Evolutionary conservation across 1,140 invertebrate genomes (phyloP).

Genomic region (Rhynchophorus ferrugineus): DNA sequence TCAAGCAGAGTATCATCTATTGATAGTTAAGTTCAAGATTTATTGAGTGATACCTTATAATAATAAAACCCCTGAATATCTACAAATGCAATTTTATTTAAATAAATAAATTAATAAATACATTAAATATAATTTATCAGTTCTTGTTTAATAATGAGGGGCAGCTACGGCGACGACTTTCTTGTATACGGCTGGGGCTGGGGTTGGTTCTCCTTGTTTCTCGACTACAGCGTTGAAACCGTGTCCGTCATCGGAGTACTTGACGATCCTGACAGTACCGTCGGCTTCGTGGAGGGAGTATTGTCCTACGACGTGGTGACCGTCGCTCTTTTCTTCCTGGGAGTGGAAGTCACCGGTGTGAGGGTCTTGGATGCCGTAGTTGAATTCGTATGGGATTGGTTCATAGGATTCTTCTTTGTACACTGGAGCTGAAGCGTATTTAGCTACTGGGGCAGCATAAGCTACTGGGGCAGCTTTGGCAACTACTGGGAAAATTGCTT

Average conservation of each 20-base stretch:
- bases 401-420: slow-evolving; percentile 17
- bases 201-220: slow-evolving; percentile 15
- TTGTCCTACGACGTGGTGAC: slow-evolving; percentile 15
- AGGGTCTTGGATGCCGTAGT: slow-evolving; percentile 37
- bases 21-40: too few species aligned
- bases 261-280: slow-evolving; percentile 46
- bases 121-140: slow-evolving; percentile 4
- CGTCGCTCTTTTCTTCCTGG: slow-evolving; percentile 23
- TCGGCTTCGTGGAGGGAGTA: slow-evolving; percentile 45
- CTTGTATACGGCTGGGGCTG: slow-evolving; percentile 9
- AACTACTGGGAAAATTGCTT: slow-evolving; percentile 20
- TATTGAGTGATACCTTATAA: too few species aligned
- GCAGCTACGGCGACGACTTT: slow-evolving; percentile 6
- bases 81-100: background rate
- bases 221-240: slow-evolving; percentile 27
- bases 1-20: too few species aligned
- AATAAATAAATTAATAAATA: background rate
- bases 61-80: background rate
- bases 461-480: slow-evolving; percentile 18
- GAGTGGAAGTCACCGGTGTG: slow-evolving; percentile 40
- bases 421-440: background rate
- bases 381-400: slow-evolving; percentile 23
- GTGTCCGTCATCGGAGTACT: slow-evolving; percentile 47
- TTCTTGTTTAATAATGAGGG: slow-evolving; percentile 3
- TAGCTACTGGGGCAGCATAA: slow-evolving; percentile 10